Conservation (phyloP, 2,113 vertebrate species). For the Pseudorhombus dupliciocellatus region DNA sequence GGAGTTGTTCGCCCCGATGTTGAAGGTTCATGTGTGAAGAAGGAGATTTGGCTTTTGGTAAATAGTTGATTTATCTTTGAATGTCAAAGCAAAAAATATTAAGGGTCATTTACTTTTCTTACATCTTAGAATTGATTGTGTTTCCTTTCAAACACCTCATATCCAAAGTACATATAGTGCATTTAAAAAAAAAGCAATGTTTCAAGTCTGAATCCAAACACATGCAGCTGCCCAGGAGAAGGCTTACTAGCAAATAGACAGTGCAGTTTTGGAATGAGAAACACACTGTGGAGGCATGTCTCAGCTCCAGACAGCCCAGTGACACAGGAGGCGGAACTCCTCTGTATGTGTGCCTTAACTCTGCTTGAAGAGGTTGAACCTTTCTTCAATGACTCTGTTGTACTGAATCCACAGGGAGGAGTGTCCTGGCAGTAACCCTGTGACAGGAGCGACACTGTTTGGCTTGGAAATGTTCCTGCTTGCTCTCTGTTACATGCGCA, state of each 20-base stretch:
- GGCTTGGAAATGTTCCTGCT: slow-evolving; percentile 51
- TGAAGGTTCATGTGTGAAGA: too few species aligned
- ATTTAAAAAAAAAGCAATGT: slow-evolving; percentile 38
- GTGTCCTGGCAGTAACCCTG: slow-evolving; percentile 17
- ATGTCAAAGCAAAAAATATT: not conserved
- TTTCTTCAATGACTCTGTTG: slow-evolving; percentile 18
- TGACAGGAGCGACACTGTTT: slow-evolving; percentile 55
- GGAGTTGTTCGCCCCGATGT: not conserved
- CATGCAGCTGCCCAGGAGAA: slow-evolving; percentile 59
- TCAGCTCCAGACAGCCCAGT: slow-evolving; percentile 40
- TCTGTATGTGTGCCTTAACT: slow-evolving; percentile 9
- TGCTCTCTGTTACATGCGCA: slow-evolving; percentile 54
- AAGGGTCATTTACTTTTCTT: slow-evolving; percentile 4
- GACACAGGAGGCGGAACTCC: slow-evolving; percentile 27
- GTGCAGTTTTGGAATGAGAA: slow-evolving; percentile 36
- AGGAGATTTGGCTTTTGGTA: not conserved
- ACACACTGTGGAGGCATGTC: slow-evolving; percentile 51
- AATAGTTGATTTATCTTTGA: not conserved
- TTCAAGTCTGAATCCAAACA: slow-evolving; percentile 65
- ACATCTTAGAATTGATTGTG: not conserved
- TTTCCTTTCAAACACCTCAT: slow-evolving; percentile 25
- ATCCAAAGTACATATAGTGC: slow-evolving; percentile 61
- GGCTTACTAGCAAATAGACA: slow-evolving; percentile 46
- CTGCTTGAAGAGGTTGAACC: not conserved
- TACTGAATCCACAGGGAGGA: slow-evolving; percentile 22